Evolutionary conservation across 2,797 vertebrate species (phyloP).

Genomic region (Microhierax caerulescens): DNA sequence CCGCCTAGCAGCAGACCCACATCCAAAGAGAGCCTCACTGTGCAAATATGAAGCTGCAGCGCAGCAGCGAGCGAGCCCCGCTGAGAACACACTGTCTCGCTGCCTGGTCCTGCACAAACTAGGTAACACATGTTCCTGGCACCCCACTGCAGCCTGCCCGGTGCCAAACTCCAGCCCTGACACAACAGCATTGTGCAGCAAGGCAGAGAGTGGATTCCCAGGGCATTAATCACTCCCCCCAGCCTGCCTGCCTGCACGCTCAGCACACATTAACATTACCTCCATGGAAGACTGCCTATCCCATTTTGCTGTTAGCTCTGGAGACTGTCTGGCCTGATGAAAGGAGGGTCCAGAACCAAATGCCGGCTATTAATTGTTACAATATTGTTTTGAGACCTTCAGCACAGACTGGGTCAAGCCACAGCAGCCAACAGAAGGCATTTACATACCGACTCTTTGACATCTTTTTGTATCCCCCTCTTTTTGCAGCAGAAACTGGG

Average conservation of each 20-base stretch:
- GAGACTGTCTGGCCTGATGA: not conserved
- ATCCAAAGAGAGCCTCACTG: conserved; percentile 28
- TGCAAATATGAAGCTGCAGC: not conserved
- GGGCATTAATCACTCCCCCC: conserved; percentile 11
- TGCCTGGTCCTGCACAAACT: conserved; percentile 10
- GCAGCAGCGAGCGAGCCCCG: not conserved
- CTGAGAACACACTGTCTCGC: not conserved
- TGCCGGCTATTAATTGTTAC: not conserved
- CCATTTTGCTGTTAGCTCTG: not conserved
- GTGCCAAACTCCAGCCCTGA: not conserved
- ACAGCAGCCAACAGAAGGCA: not conserved
- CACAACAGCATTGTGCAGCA: conserved; percentile 8
- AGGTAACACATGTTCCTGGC: conserved; percentile 5
- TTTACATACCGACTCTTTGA: not conserved
- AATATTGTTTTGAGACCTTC: not conserved
- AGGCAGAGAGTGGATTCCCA: conserved; percentile 26
- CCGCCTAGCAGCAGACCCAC: not conserved
- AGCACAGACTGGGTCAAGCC: not conserved
- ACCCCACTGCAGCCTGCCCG: not conserved
- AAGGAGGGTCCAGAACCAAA: not conserved
- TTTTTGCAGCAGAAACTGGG: not conserved
- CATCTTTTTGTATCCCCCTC: not conserved
- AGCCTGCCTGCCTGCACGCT: not conserved
- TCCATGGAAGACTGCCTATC: not conserved
- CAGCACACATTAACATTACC: conserved; percentile 4